A percentile compares a stretch with the other conserved stretches of the same genome.
phyloP scores from a whole-genome alignment of 64 coral and sea anemone genomes.

The Hydrozoanthus tunicans region DNA sequence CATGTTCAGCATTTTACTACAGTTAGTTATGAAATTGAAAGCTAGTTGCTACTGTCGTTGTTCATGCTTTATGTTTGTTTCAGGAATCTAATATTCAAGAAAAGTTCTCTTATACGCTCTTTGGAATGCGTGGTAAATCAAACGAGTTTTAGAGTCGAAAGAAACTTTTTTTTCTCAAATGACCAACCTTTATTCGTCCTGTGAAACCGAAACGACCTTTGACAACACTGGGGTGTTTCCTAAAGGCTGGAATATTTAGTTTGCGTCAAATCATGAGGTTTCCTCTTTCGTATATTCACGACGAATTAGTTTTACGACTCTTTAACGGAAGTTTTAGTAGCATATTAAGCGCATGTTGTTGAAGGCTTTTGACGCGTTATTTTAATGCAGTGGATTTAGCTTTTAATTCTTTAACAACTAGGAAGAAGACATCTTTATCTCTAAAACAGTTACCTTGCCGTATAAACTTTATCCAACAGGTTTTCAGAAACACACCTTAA shows the following conservation, averaged over 20 bases:
- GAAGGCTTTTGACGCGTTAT: background rate
- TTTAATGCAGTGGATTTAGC: background rate
- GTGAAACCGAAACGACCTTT: slow-evolving; percentile 32
- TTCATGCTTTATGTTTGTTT: too few species aligned
- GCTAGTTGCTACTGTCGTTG: too few species aligned
- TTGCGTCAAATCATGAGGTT: slow-evolving; percentile 36
- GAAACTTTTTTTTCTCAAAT: background rate
- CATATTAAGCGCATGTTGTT: background rate
- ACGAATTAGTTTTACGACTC: background rate
- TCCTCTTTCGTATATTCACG: background rate
- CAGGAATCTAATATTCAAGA: background rate
- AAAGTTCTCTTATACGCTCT: background rate
- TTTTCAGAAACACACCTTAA: background rate
- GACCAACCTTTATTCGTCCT: slow-evolving; percentile 53
- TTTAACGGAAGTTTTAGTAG: background rate
- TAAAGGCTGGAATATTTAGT: slow-evolving; percentile 46
- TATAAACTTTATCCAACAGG: background rate
- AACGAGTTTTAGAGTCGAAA: background rate
- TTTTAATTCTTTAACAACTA: background rate
- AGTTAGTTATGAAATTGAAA: too few species aligned
- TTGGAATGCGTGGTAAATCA: background rate
- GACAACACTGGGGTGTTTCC: slow-evolving; percentile 23
- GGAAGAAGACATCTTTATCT: background rate
- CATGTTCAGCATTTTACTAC: too few species aligned
- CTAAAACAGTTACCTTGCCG: background rate